These are phyloP conservation scores for Acanthurus tractus DNA, from an alignment of 2,797 vertebrate species.

Conservation along the genomic window DNA sequence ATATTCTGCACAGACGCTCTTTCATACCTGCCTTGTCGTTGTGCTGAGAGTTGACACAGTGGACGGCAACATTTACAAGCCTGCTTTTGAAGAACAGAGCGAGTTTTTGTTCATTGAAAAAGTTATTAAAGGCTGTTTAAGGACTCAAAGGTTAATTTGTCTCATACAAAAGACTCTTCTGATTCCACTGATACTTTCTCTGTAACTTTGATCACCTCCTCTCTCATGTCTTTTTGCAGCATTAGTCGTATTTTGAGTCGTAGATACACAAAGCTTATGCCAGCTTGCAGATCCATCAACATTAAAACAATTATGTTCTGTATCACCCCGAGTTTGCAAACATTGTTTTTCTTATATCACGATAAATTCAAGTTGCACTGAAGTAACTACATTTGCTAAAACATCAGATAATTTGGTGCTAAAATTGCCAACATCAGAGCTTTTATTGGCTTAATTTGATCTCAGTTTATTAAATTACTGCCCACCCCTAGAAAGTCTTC, in stretches of 20 bases:
- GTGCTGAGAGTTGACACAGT: conserved; percentile 31
- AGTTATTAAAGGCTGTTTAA: conserved; percentile 16
- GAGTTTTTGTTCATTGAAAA: conserved; percentile 35
- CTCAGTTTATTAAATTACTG: conserved; percentile 41
- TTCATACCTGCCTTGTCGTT: conserved; percentile 39
- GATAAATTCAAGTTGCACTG: neutral
- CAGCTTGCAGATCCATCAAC: neutral
- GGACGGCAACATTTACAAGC: conserved; percentile 30
- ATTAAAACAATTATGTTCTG: neutral
- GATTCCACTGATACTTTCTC: neutral
- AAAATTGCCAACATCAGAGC: conserved; percentile 10
- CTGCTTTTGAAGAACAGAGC: conserved; percentile 26
- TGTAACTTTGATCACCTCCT: conserved; percentile 18
- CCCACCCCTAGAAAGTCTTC: conserved; percentile 9
- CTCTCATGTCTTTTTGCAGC: conserved; percentile 17
- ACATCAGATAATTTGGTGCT: conserved; percentile 9
- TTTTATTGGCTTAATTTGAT: conserved; percentile 45
- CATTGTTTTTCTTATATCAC: neutral
- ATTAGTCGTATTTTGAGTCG: conserved; percentile 7
- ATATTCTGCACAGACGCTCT: conserved; percentile 54
- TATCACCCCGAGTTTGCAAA: neutral
- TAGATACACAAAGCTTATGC: neutral
- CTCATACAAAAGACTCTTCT: conserved; percentile 18
- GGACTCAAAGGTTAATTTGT: conserved; percentile 32
- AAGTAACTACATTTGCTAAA: conserved; percentile 9